Base-by-base conservation (phyloP, 1,140 invertebrate genomes). In the Holotrichia oblita region DNA sequence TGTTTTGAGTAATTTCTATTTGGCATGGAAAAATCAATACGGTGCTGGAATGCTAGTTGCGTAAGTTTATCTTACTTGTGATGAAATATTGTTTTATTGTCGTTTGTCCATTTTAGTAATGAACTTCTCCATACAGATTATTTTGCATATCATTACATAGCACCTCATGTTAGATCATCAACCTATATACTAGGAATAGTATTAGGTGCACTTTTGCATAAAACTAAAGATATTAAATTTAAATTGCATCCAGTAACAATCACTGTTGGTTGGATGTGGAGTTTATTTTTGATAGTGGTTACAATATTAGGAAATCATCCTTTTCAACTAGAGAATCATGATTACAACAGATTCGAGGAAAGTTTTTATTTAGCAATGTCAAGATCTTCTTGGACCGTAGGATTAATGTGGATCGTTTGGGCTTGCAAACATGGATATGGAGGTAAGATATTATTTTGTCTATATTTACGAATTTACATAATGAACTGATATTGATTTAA, bases 11-110 rank as follows among this genome's bases (percentile, higher is more conserved):
- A 83, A 77, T 78, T 84, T 84, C 64, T 83, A 82, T 73, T 48
- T 83, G 42, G 83, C 83, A 9, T 84, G 82, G 82, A 79, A 80
- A 22, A 82, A 84, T 78, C 73, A 81, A 74, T 84, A 83, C 59
- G 81, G 80, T 73, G 83, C 82, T 6, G 81, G 80, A 76, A 81
- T 83, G 69, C 80, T 81, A 34, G 78, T 84, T 44, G 81, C 80
- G 82, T 84, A 79, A 81, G 80, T 20, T 44, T 69, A 27, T 34
- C 14, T 27, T 20, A 4, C 8, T 10, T 69, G 0, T 55, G 6
- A 3, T 0, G 9, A 69, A 69, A 12, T 3, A 69, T 48, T 48
- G 9, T 34, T 69, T 4, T 78, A 69, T 22, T 69, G 14, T 20
- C n/a, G 1, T 42, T 17, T 42, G 3, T 14, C 4, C 6, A 17